Evolutionary conservation across 2,113 vertebrate species (phyloP), one percentile per base, ranked within the genome.

Genomic region (Leiothrix lutea): DNA sequence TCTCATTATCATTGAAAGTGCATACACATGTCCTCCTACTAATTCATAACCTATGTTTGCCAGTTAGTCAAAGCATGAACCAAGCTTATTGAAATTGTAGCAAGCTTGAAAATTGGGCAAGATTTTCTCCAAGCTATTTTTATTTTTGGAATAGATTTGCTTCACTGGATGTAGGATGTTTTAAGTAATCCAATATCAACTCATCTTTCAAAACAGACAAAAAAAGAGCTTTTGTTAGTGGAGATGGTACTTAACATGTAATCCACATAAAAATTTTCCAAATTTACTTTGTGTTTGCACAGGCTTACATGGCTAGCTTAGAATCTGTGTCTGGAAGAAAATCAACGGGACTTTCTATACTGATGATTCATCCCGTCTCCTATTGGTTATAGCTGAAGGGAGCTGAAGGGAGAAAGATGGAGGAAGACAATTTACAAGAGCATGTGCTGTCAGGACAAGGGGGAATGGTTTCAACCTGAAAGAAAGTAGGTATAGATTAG

Each of bases 11-110:
- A 89, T 54, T 88, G 71, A 80, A 90, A 92, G 54, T 73, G 42
- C 87, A 85, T 69, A 94, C 54, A 80, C 74, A 85, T 77, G 62
- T 90, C 93, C 92, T 95, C 90, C 87, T 95, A 66, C 87, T 94
- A 95, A 91, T 95, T 86, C 56, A 85, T 95, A 94, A 92, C 84
- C 84, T 91, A 31, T 67, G 58, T 92, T 90, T 96, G 73, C 62
- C 81, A 95, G 81, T 45, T 77, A 92, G 50, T 87, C 62, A 69
- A 91, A 92, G 58, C 70, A 91, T 40, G 74, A 95, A 94, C 84
- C 29, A 80, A 87, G 64, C 18, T 79, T 82, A 87, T 17, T 64
- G 45, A 66, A 94, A 70, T 93, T 91, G 94, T 92, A 95, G 72
- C 50, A 95, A 95, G 58, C 60, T 84, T 90, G 73, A 90, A 85